A percentile compares a stretch with the other conserved stretches of the same genome.
phyloP scores from a whole-genome alignment of 2,797 vertebrate species.

The Artibeus lituratus region DNA sequence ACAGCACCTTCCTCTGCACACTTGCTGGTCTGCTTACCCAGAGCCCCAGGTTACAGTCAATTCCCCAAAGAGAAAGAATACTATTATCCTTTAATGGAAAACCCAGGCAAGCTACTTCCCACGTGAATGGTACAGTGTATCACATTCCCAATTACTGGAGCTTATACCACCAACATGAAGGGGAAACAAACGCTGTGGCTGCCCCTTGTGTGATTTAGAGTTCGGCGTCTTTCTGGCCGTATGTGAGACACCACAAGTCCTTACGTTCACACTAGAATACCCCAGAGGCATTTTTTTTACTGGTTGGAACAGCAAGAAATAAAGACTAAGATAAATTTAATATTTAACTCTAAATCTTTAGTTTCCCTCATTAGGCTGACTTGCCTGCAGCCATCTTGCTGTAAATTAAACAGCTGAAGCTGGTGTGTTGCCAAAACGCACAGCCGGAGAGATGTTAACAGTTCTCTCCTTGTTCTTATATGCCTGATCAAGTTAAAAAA shows the following conservation, averaged over 20 bases:
- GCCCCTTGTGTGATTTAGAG: background rate
- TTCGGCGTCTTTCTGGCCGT: conserved; percentile 50
- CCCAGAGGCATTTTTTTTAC: conserved; percentile 56
- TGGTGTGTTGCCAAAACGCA: conserved; percentile 41
- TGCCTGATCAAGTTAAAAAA: conserved; percentile 52
- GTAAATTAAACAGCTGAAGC: conserved; percentile 61
- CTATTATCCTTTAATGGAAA: background rate
- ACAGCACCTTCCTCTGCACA: background rate
- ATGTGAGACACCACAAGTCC: background rate
- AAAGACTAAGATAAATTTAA: conserved; percentile 61
- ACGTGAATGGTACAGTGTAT: background rate
- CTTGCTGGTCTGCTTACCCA: background rate
- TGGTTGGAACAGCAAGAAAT: conserved; percentile 68
- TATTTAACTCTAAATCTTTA: conserved; percentile 63
- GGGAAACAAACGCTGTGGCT: background rate
- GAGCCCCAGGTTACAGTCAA: background rate
- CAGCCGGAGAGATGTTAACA: conserved; percentile 50
- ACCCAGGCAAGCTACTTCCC: background rate
- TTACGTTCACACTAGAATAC: background rate
- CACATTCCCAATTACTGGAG: background rate
- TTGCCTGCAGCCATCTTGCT: conserved; percentile 57
- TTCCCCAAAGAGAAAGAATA: background rate
- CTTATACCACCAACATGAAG: background rate
- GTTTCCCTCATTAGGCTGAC: conserved; percentile 53
- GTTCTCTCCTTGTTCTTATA: conserved; percentile 30